Conservation (phyloP, 1,140 invertebrate species). For the Cyclargus thomasi region DNA sequence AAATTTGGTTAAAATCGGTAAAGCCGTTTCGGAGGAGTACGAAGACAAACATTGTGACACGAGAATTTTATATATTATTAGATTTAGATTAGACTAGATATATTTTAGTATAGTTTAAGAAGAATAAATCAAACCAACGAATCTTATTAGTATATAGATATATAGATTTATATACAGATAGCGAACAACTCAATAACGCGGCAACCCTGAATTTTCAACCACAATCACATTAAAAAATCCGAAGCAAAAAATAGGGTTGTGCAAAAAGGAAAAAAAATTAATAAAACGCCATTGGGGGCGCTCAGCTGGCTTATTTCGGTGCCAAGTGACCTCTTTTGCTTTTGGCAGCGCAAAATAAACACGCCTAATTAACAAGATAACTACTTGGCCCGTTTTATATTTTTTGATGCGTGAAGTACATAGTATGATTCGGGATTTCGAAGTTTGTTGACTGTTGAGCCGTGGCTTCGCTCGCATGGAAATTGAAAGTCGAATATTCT, state of each 20-base stretch:
- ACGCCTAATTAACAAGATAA: conserved; percentile 31
- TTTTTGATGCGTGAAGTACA: neutral
- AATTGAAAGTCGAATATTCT: too few species aligned
- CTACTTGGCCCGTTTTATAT: conserved; percentile 15
- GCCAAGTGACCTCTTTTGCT: conserved; percentile 29
- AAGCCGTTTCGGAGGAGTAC: too few species aligned
- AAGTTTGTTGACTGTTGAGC: neutral
- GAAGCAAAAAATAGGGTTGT: conserved; percentile 9
- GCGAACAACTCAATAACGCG: too few species aligned
- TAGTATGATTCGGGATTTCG: neutral
- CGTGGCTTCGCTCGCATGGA: too few species aligned
- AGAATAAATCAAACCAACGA: too few species aligned
- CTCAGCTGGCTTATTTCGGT: conserved; percentile 25
- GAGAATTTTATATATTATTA: too few species aligned
- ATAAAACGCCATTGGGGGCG: conserved; percentile 8
- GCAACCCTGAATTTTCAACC: neutral
- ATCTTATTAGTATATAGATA: too few species aligned
- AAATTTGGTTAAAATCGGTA: too few species aligned
- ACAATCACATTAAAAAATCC: conserved; percentile 7
- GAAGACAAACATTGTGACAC: too few species aligned
- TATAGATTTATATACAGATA: too few species aligned
- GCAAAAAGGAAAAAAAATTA: conserved; percentile 14
- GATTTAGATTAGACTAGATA: too few species aligned
- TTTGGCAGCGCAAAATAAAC: conserved; percentile 32
- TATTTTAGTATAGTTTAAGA: too few species aligned